phyloP scores from a whole-genome alignment of 2,113 vertebrate genomes.

The Gobiocypris rarus region DNA sequence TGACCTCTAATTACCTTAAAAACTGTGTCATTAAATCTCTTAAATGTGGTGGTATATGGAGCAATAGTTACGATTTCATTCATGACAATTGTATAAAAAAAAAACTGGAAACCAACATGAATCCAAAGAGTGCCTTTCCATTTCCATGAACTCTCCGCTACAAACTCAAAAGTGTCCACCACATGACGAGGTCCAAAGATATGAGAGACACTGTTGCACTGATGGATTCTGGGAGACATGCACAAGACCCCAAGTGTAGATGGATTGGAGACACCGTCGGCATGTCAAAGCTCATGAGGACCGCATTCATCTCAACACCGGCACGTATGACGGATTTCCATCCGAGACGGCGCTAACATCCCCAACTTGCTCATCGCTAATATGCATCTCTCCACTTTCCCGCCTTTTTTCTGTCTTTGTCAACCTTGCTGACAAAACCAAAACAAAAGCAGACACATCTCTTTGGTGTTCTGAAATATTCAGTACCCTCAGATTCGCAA shows the following conservation, averaged over 20 bases:
- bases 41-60: background rate
- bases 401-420: conserved; percentile 2
- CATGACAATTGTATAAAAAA: background rate
- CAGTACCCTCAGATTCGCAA: conserved; percentile 13
- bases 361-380: conserved; percentile 42
- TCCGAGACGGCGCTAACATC: conserved; percentile 37
- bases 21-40: background rate
- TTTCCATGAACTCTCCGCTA: background rate
- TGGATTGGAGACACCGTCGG: conserved; percentile 44
- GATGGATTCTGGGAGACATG: conserved; percentile 29
- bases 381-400: conserved; percentile 27
- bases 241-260: conserved; percentile 1
- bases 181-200: background rate
- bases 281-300: conserved; percentile 54
- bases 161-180: background rate
- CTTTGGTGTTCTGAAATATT: conserved; percentile 28
- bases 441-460: conserved; percentile 29
- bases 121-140: background rate
- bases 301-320: conserved; percentile 54
- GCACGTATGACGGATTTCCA: conserved; percentile 44
- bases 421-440: background rate
- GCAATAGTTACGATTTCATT: background rate
- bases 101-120: background rate
- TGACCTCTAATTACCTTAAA: too few relatives aligned
- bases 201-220: conserved; percentile 13